Conservation (phyloP, 1,140 invertebrate species). For the Drosophila rhopaloa region DNA sequence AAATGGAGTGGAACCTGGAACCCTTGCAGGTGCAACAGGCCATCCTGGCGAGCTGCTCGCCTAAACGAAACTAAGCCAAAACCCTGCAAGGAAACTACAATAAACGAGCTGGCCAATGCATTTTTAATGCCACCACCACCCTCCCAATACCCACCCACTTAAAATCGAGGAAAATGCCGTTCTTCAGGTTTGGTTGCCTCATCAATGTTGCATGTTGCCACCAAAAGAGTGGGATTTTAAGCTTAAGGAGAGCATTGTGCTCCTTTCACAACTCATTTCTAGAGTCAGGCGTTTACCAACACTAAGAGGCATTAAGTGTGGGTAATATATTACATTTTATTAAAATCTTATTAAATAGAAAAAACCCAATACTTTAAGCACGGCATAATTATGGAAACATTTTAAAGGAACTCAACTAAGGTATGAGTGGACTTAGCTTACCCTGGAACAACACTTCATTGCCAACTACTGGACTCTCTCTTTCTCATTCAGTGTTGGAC, state of each 20-base stretch:
- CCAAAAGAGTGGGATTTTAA: no score
- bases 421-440: not conserved
- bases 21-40: slow-evolving; percentile 34
- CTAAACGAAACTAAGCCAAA: slow-evolving; percentile 26
- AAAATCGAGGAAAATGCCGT: not conserved
- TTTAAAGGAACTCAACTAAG: no score
- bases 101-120: slow-evolving; percentile 33
- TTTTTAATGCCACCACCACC: slow-evolving; percentile 30
- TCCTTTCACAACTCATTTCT: not conserved
- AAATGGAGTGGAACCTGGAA: slow-evolving; percentile 37
- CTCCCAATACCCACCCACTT: not conserved
- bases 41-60: not conserved
- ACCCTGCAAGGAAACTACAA: slow-evolving; percentile 22
- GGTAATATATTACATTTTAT: no score
- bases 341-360: no score
- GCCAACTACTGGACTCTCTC: not conserved
- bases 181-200: slow-evolving; percentile 1
- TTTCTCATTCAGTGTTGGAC: slow-evolving; percentile 11
- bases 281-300: slow-evolving; percentile 1
- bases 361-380: no score
- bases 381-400: no score
- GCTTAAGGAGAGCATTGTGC: not conserved
- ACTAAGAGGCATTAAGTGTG: not conserved
- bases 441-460: slow-evolving; percentile 13
- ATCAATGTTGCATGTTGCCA: slow-evolving; percentile 11